phyloP scores from a whole-genome alignment of 2,888 invertebrate species.

The Heteropelma amictum region DNA sequence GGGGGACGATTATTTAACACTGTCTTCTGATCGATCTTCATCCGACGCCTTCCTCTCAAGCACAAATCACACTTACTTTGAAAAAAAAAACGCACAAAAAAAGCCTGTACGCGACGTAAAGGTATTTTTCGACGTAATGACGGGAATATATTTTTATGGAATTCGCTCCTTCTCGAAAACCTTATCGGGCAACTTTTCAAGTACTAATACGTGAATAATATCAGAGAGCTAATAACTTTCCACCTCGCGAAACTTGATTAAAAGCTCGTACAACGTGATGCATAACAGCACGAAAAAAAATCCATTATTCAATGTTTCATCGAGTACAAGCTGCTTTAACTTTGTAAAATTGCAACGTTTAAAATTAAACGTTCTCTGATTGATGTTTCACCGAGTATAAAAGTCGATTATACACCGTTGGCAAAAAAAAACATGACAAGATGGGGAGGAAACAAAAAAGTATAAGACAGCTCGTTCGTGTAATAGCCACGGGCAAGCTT shows the following conservation, averaged over 20 bases:
- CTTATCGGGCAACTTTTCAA: too few relatives aligned
- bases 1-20: too few relatives aligned
- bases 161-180: too few relatives aligned
- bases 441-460: neutral
- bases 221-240: too few relatives aligned
- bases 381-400: conserved; percentile 22
- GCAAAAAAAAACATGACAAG: neutral
- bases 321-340: neutral
- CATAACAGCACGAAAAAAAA: neutral
- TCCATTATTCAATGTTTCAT: conserved; percentile 1
- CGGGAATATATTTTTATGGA: too few relatives aligned
- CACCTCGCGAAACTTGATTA: neutral
- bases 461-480: neutral
- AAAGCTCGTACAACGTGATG: neutral
- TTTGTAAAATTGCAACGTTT: conserved; percentile 13
- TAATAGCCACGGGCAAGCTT: neutral
- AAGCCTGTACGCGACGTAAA: too few relatives aligned
- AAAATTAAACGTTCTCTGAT: conserved; percentile 19
- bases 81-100: too few relatives aligned
- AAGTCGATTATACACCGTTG: conserved; percentile 30
- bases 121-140: too few relatives aligned
- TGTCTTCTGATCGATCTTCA: too few relatives aligned
- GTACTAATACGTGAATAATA: too few relatives aligned
- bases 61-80: too few relatives aligned
- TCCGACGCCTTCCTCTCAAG: too few relatives aligned